A percentile compares a stretch with the other conserved stretches of the same genome.
These are phyloP conservation scores for Hecatera dysodea DNA, from an alignment of 2,888 invertebrate genomes.

Conservation along the genomic window DNA sequence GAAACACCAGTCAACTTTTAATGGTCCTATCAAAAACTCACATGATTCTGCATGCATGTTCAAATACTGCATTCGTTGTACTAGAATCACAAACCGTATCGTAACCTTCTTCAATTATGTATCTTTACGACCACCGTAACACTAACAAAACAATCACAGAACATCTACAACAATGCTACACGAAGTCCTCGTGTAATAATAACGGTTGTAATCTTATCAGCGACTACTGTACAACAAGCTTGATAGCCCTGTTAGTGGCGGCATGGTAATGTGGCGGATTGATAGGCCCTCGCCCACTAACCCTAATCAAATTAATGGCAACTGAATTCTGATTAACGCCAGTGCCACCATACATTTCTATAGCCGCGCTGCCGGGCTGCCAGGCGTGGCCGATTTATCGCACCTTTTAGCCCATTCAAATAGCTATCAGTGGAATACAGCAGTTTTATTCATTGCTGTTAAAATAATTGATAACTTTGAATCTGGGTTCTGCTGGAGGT, in stretches of 20 bases:
- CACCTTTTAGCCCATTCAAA: constrained; percentile 78
- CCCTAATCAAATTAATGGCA: constrained; percentile 91
- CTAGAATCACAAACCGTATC: background rate
- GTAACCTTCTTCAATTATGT: background rate
- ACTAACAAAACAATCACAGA: constrained; percentile 46
- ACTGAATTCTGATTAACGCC: constrained; percentile 89
- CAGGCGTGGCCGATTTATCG: constrained; percentile 87
- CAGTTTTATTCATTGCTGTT: constrained; percentile 66
- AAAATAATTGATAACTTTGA: constrained; percentile 63
- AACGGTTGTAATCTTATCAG: constrained; percentile 61
- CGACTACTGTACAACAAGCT: constrained; percentile 52
- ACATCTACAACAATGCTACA: constrained; percentile 37
- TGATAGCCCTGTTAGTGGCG: constrained; percentile 73
- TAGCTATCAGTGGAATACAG: constrained; percentile 68
- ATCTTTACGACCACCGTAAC: constrained; percentile 25
- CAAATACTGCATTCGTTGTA: background rate
- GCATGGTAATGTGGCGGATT: constrained; percentile 89
- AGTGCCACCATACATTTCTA: constrained; percentile 87
- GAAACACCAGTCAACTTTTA: background rate
- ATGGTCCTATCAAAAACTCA: background rate
- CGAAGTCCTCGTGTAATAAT: constrained; percentile 42
- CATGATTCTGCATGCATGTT: background rate
- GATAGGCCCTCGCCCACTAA: constrained; percentile 90
- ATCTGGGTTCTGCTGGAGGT: constrained; percentile 34
- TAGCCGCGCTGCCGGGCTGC: constrained; percentile 62